These are phyloP conservation scores for Apamea epomidion DNA, from an alignment of 2,888 invertebrate species.

Conservation along the genomic window DNA sequence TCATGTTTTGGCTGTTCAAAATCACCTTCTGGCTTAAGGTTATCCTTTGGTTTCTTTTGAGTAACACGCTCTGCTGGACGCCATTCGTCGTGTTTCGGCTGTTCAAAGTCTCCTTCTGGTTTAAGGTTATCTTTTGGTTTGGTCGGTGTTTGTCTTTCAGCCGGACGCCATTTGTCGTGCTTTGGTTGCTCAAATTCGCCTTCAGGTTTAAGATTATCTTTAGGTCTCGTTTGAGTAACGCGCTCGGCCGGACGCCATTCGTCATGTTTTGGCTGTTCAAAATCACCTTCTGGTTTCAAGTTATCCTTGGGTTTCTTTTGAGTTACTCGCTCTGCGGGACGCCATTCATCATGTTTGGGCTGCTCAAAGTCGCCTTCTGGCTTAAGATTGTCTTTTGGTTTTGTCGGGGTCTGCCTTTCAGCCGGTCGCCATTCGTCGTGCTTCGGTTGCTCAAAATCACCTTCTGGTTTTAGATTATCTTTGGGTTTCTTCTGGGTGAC, in stretches of 20 bases:
- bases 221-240: constrained; percentile 70
- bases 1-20: constrained; percentile 23
- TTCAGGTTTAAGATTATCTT: constrained; percentile 90
- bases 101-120: constrained; percentile 58
- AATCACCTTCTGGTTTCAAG: constrained; percentile 89
- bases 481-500: constrained; percentile 66
- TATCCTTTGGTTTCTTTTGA: constrained; percentile 76
- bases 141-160: constrained; percentile 25
- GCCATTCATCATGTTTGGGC: constrained; percentile 74
- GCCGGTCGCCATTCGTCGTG: constrained; percentile 58
- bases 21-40: neutral
- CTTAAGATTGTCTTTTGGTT: constrained; percentile 90
- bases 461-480: constrained; percentile 76
- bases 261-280: constrained; percentile 81
- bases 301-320: constrained; percentile 89
- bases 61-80: constrained; percentile 45
- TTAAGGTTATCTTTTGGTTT: constrained; percentile 50
- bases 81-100: constrained; percentile 51
- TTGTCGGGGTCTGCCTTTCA: constrained; percentile 87
- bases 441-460: constrained; percentile 9
- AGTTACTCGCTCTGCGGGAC: constrained; percentile 81
- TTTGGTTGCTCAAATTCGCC: constrained; percentile 84
- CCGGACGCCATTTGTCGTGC: constrained; percentile 65
- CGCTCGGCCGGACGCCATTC: constrained; percentile 81
- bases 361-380: constrained; percentile 88